Evolutionary conservation across 2,888 invertebrate species (phyloP).

Genomic region (Lypha dubia): DNA sequence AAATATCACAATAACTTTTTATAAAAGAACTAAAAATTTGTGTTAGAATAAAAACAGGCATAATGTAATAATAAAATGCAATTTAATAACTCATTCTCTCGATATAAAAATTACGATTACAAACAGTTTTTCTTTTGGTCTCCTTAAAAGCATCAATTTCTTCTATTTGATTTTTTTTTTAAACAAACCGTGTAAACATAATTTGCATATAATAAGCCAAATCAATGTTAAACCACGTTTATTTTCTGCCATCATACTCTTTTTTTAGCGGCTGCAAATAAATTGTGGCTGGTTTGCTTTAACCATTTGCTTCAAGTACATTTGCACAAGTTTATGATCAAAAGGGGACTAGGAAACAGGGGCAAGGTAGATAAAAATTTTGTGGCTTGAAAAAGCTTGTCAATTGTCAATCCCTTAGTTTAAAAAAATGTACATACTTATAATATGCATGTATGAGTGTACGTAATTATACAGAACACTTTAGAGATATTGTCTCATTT

Average conservation of each 20-base stretch:
- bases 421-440: neutral
- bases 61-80: too few species aligned
- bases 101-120: too few species aligned
- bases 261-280: constrained; percentile 25
- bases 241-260: constrained; percentile 68
- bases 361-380: constrained; percentile 22
- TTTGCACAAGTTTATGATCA: neutral
- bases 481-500: constrained; percentile 80
- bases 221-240: constrained; percentile 81
- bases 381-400: constrained; percentile 74
- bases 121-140: constrained; percentile 34
- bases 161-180: constrained; percentile 19
- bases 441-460: neutral
- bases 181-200: constrained; percentile 76
- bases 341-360: neutral
- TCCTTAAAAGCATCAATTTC: neutral
- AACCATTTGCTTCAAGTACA: constrained; percentile 26
- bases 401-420: constrained; percentile 78
- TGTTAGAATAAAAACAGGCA: too few species aligned
- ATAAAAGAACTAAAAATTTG: too few species aligned
- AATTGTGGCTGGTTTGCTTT: constrained; percentile 38
- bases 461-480: constrained; percentile 60
- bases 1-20: neutral
- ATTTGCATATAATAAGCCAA: constrained; percentile 83
- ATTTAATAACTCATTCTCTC: too few species aligned